Evolutionary conservation across 2,113 vertebrate species (phyloP).

Genomic region (Nesogale talazaci): DNA sequence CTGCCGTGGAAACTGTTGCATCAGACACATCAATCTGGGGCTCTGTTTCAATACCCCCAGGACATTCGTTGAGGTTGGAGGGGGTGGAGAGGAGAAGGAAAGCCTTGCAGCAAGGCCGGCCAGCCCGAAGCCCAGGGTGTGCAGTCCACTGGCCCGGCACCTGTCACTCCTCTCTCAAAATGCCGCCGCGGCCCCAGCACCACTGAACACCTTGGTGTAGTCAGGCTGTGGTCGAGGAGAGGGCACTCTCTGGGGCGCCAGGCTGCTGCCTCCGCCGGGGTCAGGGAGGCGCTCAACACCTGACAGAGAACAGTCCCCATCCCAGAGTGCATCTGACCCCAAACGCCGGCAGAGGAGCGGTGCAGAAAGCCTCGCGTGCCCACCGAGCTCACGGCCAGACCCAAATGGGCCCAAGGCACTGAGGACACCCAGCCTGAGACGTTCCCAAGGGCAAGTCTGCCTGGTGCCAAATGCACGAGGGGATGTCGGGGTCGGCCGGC

Average conservation of each 20-base stretch:
- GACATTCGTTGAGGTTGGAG: neutral
- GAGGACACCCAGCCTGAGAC: neutral
- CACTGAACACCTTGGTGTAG: neutral
- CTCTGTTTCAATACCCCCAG: conserved; percentile 12
- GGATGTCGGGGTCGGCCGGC: too few species aligned
- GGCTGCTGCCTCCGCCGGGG: neutral
- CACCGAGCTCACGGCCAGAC: fast-evolving
- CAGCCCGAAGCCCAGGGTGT: neutral
- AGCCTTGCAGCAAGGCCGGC: fast-evolving
- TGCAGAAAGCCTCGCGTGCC: fast-evolving
- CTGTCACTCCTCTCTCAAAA: neutral
- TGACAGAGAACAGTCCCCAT: neutral
- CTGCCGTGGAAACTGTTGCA: conserved; percentile 67
- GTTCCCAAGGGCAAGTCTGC: neutral
- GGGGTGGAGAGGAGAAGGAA: neutral
- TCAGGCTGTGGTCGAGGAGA: neutral
- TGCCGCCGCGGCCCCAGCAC: fast-evolving
- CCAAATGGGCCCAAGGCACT: fast-evolving
- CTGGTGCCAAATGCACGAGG: neutral
- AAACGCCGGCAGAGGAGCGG: fast-evolving
- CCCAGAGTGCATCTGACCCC: fast-evolving
- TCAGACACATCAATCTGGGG: conserved; percentile 76
- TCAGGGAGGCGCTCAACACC: neutral
- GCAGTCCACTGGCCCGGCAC: neutral
- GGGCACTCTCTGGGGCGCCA: fast-evolving